A percentile compares a stretch with the other conserved stretches of the same genome.
Conservation (phyloP, 2,888 invertebrate species). For the Macrosoma leucophasiata region DNA sequence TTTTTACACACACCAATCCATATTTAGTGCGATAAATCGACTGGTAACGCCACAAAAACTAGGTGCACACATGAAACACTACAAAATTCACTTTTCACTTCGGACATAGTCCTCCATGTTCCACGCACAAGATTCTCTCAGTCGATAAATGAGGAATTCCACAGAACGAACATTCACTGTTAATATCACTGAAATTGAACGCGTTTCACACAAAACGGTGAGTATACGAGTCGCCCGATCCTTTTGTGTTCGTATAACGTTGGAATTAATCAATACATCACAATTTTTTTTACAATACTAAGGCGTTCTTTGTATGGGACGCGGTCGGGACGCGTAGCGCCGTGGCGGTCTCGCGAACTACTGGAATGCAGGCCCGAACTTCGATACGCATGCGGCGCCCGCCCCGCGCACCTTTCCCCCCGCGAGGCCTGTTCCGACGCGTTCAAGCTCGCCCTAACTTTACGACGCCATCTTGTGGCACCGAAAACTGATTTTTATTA, state of each 20-base stretch:
- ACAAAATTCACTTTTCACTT: constrained; percentile 56
- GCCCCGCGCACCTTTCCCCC: constrained; percentile 28
- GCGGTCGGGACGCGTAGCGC: constrained; percentile 47
- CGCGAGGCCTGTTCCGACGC: constrained; percentile 43
- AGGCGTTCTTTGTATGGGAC: constrained; percentile 71
- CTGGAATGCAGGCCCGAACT: constrained; percentile 64
- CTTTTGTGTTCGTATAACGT: constrained; percentile 53
- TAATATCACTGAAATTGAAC: constrained; percentile 39
- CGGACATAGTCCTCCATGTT: constrained; percentile 68
- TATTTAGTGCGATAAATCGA: constrained; percentile 43
- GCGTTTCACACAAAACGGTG: constrained; percentile 35
- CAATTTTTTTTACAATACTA: constrained; percentile 71
- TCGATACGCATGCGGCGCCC: constrained; percentile 62
- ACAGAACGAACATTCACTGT: constrained; percentile 64
- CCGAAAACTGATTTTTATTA: constrained; percentile 18
- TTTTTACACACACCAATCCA: constrained; percentile 56
- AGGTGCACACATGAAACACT: constrained; percentile 59
- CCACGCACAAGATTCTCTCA: constrained; percentile 69
- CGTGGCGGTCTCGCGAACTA: constrained; percentile 63
- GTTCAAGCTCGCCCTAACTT: constrained; percentile 58
- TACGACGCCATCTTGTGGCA: constrained; percentile 31
- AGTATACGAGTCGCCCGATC: constrained; percentile 30
- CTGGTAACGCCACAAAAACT: constrained; percentile 34
- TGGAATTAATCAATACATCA: constrained; percentile 76
- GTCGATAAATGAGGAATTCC: constrained; percentile 74